These are phyloP conservation scores for Bimastos eiseni DNA, from an alignment of 2,888 invertebrate genomes.

Conservation along the genomic window DNA sequence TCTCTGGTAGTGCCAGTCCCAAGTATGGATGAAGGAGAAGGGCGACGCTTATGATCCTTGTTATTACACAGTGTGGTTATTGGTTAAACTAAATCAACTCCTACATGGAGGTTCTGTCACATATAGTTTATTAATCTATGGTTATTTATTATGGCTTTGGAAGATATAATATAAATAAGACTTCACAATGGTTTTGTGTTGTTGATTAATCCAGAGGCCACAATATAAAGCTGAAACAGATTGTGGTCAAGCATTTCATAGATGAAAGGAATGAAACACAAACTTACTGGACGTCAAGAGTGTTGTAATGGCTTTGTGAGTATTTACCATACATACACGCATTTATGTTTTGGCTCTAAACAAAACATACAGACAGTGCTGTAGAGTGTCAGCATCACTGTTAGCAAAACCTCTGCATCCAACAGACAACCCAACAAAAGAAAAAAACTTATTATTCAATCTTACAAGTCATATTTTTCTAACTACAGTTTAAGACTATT, in stretches of 20 bases:
- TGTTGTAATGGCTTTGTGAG: conserved; percentile 24
- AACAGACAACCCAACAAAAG: too few relatives aligned
- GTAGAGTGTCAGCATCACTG: not conserved
- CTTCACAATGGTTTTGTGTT: not conserved
- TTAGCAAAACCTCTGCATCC: too few relatives aligned
- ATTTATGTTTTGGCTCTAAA: conserved; percentile 22
- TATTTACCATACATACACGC: conserved; percentile 34
- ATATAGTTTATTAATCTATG: too few relatives aligned
- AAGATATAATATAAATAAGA: not conserved
- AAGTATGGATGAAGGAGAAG: too few relatives aligned
- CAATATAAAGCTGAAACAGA: not conserved
- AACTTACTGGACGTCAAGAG: conserved; percentile 28
- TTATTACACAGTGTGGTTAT: too few relatives aligned
- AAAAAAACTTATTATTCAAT: too few relatives aligned
- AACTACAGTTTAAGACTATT: too few relatives aligned
- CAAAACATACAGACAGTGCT: not conserved
- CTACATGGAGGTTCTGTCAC: not conserved
- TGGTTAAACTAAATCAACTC: too few relatives aligned
- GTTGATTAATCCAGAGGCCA: not conserved
- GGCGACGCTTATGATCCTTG: too few relatives aligned
- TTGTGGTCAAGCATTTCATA: not conserved
- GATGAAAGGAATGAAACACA: not conserved
- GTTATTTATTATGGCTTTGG: not conserved
- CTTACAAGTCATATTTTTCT: too few relatives aligned
- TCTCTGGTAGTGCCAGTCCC: too few relatives aligned